phyloP scores from a whole-genome alignment of 2,797 vertebrate genomes.

The Saxicola maurus region DNA sequence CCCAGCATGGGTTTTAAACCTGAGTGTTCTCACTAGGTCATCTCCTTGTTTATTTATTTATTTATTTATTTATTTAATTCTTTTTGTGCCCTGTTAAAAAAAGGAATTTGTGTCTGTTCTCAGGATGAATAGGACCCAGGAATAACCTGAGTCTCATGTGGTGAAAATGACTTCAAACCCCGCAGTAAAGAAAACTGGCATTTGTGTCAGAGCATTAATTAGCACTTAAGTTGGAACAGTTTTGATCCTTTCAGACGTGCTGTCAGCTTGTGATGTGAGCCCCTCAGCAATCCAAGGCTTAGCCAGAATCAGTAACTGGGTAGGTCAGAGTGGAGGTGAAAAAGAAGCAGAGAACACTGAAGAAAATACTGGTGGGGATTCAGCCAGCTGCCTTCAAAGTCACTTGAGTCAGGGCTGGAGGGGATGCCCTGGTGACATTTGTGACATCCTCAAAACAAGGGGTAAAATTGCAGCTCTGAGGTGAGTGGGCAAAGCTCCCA shows the following conservation, averaged over 20 bases:
- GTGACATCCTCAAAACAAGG: background rate
- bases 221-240: background rate
- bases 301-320: background rate
- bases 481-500: background rate
- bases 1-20: background rate
- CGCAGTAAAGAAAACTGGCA: background rate
- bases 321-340: background rate
- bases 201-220: conserved; percentile 1
- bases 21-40: background rate
- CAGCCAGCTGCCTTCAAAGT: background rate
- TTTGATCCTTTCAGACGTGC: background rate
- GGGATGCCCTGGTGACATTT: background rate
- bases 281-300: background rate
- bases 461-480: background rate
- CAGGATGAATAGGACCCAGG: background rate
- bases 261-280: background rate
- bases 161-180: background rate
- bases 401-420: background rate
- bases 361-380: background rate
- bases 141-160: background rate
- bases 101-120: background rate
- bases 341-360: background rate
- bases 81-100: background rate
- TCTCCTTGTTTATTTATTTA: accelerated
- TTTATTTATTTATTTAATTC: background rate